Evolutionary conservation across 2,113 vertebrate genomes (phyloP), one percentile per base, ranked within the genome.

Genomic region (Coregonus clupeaformis): DNA sequence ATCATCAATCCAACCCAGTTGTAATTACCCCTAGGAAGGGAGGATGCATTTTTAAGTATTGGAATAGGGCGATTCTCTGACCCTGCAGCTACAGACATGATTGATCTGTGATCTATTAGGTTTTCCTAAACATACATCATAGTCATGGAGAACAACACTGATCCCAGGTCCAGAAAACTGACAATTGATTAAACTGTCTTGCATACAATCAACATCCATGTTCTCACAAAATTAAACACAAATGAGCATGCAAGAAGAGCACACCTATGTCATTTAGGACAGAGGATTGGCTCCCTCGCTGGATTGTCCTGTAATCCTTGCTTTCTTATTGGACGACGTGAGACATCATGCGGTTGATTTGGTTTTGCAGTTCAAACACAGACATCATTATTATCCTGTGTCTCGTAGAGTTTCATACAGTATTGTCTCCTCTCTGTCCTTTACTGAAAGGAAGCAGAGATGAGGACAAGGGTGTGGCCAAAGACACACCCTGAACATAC

Each of bases 121-220:
- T 76, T 73, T 27, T 52, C 65, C 57, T 76, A n/a, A 71, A 82
- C 42, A 22, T n/a, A 24, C 3, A 16, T n/a, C 57, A 11, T 22
- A n/a, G n/a, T 60, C 57, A 60, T 22, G n/a, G 57, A 60, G 6
- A 9, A 60, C 57, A n/a, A 22, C 57, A 60, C n/a, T 42, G 36
- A 42, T 42, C 36, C 49, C 30, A 42, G 63, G 73, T 72, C 22
- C 78, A 66, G 59, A 77, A 65, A 72, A 60, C 68, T 20, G 68
- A 71, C 42, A 16, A 69, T 69, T 9, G 16, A 24, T 77, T 14
- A 63, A 42, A 45, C 27, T 14, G 60, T 69, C 12, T 82, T 75
- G 74, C 72, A 72, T 78, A 81, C 69, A 79, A 80, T 79, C 84
- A 84, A 77, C 74, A 77, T 64, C 70, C 25, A 71, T 79, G 73